Base-by-base conservation (phyloP, 2,113 vertebrate genomes). In the Protomyctophum bolini region DNA sequence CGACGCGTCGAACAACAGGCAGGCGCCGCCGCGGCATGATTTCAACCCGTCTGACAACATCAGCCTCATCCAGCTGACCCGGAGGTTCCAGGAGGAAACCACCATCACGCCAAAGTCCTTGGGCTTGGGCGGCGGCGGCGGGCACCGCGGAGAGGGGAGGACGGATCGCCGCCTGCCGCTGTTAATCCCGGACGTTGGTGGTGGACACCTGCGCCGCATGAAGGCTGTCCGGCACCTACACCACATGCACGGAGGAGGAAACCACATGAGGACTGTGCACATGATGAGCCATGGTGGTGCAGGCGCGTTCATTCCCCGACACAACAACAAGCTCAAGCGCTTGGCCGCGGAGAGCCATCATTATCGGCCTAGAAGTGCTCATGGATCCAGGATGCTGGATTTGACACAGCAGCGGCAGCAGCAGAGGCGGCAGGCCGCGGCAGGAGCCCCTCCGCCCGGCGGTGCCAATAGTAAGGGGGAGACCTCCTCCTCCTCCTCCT, bases 21-120 rank as follows among this genome's bases (percentile, higher is more conserved):
- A 77, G 83, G 12, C 79, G 5, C 67, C 45, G 78, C 55, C 79
- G 77, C 45, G 77, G 85, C 7, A 86, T 88, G 72, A 70, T 21
- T 21, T 21, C 21, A 21, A 21, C 21, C 21, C 89, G 6, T 86
- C 91, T 1, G 94, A 92, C 76, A 87, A 93, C 83, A 41, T 41
- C 33, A 94, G 94, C 0, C 94, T 95, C 49, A 83, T 95, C 63
- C 96, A 96, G 90, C 89, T 98, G 87, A 94, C 96, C 58, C 86
- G 92, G 67, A 94, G 94, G 82, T 95, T 94, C 79, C 94, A 95
- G 80, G 92, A 90, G 79, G 48, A 91, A 63, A 91, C 91, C 28
- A 90, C 82, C 0, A 88, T 92, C 7, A 86, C 76, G 0, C 85
- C 94, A 0, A 96, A 95, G 0, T 66, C 87, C 0, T 21, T 21